Evolutionary conservation across 2,113 vertebrate species (phyloP).

Genomic region (Pelvicachromis taeniatus): DNA sequence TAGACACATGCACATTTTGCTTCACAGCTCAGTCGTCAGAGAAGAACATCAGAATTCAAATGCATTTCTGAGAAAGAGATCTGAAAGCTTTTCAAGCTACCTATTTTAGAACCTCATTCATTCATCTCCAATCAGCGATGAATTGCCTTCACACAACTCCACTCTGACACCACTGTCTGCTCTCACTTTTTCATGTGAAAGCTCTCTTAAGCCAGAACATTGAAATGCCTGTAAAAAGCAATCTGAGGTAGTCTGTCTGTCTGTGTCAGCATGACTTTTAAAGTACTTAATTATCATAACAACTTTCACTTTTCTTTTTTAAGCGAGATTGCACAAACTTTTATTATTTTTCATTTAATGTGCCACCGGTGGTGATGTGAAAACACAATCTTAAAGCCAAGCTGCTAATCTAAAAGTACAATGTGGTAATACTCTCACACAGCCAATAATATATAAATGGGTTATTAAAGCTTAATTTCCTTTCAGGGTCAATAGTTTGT

Average conservation of each 20-base stretch:
- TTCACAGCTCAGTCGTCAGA: neutral
- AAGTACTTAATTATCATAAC: slow-evolving; percentile 39
- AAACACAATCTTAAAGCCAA: neutral
- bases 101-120: neutral
- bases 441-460: neutral
- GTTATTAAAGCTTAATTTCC: neutral
- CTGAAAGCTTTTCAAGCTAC: neutral
- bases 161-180: neutral
- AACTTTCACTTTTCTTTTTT: slow-evolving; percentile 4
- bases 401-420: neutral
- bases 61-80: neutral
- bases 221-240: neutral
- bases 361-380: neutral
- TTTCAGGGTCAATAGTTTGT: neutral
- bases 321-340: neutral
- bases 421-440: neutral
- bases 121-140: neutral
- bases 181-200: neutral
- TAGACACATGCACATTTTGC: neutral
- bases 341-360: neutral
- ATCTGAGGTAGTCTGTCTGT: neutral
- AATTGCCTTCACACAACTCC: neutral
- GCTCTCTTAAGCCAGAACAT: slow-evolving; percentile 11
- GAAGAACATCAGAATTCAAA: neutral
- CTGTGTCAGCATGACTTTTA: slow-evolving; percentile 25